phyloP scores from a whole-genome alignment of 2,113 vertebrate genomes.

The Bos indicus region DNA sequence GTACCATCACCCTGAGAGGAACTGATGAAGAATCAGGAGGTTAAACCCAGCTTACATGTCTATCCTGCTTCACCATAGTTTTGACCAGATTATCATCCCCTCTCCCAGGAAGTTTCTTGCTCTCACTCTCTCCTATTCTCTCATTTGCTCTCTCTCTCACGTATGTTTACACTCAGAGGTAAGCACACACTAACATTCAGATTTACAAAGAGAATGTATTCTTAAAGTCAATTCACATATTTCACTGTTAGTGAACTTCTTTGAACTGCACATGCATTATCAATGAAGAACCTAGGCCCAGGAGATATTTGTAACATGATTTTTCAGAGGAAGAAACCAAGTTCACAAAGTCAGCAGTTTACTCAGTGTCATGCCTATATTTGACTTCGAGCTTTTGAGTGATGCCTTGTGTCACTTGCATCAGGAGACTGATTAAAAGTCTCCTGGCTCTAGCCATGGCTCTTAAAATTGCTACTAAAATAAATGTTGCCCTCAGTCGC shows the following conservation, averaged over 20 bases:
- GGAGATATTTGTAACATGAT: neutral
- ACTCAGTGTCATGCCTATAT: neutral
- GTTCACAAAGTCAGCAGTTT: neutral
- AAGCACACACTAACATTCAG: neutral
- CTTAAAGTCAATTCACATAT: neutral
- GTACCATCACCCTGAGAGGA: neutral
- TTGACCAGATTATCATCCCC: neutral
- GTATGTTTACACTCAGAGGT: neutral
- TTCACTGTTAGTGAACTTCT: neutral
- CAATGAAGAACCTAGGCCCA: neutral
- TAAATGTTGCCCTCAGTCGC: neutral
- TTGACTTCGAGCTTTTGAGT: neutral
- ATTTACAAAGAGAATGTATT: neutral
- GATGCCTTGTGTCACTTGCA: neutral
- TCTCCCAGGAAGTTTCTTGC: neutral
- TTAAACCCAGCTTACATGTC: neutral
- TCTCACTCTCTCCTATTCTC: fast-evolving
- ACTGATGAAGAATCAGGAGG: neutral
- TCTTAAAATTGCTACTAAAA: neutral
- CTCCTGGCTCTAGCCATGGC: neutral
- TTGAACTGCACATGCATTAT: neutral
- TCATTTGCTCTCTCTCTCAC: neutral
- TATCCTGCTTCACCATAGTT: neutral
- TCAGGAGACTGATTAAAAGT: neutral
- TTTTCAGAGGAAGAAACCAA: neutral